Percentiles rank a stretch among this genome's conserved stretches.
Evolutionary conservation across 35 echinoderm and acorn worm genomes (phyloP).

Genomic region (Lytechinus variegatus): DNA sequence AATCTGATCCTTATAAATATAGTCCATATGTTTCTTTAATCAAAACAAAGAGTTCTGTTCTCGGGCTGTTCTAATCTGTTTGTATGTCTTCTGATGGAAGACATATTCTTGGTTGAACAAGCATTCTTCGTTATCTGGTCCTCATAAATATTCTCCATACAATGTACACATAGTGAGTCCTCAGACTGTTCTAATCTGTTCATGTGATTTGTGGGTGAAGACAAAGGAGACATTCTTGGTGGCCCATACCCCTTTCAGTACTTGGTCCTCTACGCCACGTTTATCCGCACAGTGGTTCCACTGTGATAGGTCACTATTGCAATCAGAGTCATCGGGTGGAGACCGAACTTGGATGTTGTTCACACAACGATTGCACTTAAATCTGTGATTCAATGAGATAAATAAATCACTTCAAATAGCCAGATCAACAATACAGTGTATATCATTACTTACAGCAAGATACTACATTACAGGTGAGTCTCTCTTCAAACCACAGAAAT

Average conservation of each 20-base stretch:
- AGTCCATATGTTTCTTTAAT: not conserved
- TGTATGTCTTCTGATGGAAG: constrained; percentile 85
- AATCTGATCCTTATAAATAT: constrained; percentile 35
- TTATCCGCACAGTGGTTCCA: constrained; percentile 93
- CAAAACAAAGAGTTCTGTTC: not conserved
- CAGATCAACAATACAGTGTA: too few relatives aligned
- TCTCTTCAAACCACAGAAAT: too few relatives aligned
- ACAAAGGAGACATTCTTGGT: constrained; percentile 79
- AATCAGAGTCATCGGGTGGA: constrained; percentile 74
- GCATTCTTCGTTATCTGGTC: constrained; percentile 70
- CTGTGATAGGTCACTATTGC: constrained; percentile 83
- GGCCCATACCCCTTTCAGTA: constrained; percentile 72
- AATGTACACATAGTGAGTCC: not conserved
- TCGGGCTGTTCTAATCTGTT: constrained; percentile 91
- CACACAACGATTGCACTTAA: constrained; percentile 88
- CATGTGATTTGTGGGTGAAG: constrained; percentile 95
- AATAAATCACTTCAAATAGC: too few relatives aligned
- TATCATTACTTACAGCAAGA: too few relatives aligned
- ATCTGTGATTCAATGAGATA: constrained; percentile 40
- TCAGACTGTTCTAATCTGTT: constrained; percentile 96
- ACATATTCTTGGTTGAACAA: constrained; percentile 57
- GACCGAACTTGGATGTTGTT: constrained; percentile 92
- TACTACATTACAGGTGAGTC: too few relatives aligned
- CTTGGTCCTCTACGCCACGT: constrained; percentile 64
- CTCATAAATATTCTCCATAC: not conserved